These are phyloP conservation scores for Brotogeris chrysoptera DNA, from an alignment of 2,797 vertebrate genomes.

Conservation along the genomic window DNA sequence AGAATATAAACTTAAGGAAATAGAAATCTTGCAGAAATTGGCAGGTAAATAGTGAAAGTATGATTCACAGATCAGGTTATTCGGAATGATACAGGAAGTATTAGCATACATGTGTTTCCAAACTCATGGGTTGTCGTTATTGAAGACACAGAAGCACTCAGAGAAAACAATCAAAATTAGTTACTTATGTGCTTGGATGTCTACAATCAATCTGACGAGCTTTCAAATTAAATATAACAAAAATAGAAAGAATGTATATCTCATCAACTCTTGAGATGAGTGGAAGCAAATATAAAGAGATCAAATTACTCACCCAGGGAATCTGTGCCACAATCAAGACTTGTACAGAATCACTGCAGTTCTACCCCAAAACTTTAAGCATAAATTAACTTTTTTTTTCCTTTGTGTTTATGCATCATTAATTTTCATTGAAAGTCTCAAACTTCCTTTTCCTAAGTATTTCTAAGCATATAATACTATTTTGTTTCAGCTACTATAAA, in stretches of 20 bases:
- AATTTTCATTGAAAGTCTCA: background rate
- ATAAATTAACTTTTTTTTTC: background rate
- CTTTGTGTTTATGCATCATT: background rate
- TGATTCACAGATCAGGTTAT: background rate
- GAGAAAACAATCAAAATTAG: background rate
- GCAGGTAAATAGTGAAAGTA: background rate
- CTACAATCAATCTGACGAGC: background rate
- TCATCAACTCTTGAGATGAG: background rate
- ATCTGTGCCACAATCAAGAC: background rate
- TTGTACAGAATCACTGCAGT: background rate
- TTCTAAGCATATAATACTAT: background rate
- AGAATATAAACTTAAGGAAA: background rate
- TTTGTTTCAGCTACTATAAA: background rate
- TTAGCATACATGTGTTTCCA: background rate
- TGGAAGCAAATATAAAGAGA: background rate
- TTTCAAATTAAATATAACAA: background rate
- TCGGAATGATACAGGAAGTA: background rate
- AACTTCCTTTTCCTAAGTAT: background rate
- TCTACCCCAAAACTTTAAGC: background rate
- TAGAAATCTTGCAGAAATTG: background rate
- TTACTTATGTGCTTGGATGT: background rate
- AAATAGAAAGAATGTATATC: background rate
- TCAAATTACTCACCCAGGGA: background rate
- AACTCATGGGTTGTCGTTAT: background rate
- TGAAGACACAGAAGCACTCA: background rate